These are phyloP conservation scores for Acanthornis magna DNA, from an alignment of 2,797 vertebrate species.

Conservation along the genomic window DNA sequence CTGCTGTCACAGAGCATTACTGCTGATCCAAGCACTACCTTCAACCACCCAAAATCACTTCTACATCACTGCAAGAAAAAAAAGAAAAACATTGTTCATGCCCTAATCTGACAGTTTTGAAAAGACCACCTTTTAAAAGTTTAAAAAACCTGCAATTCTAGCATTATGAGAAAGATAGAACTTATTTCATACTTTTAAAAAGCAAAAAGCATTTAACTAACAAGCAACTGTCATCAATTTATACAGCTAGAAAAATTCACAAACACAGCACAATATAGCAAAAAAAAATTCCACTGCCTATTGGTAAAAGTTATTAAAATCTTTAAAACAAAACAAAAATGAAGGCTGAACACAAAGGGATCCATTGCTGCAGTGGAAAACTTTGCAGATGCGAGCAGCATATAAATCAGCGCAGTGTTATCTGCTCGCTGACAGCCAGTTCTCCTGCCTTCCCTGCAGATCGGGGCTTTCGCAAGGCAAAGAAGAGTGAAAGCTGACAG, in stretches of 20 bases:
- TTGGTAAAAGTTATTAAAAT: not conserved
- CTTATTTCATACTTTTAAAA: not conserved
- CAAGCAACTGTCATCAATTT: not conserved
- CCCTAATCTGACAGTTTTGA: not conserved
- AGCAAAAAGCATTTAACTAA: not conserved
- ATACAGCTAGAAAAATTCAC: not conserved
- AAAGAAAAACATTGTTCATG: not conserved
- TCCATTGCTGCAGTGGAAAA: conserved; percentile 3
- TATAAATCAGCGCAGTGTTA: not conserved
- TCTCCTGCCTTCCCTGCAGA: conserved; percentile 1
- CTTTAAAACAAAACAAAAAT: not conserved
- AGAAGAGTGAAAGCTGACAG: conserved; percentile 5
- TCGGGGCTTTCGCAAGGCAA: not conserved
- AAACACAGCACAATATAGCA: not conserved
- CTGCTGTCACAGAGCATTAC: not conserved
- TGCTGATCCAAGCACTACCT: not conserved
- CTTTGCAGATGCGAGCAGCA: not conserved
- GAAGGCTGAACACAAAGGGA: not conserved
- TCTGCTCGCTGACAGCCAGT: conserved; percentile 22
- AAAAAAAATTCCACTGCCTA: not conserved
- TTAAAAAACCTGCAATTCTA: not conserved
- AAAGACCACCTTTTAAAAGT: not conserved
- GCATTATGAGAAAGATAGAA: not conserved
- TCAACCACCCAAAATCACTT: not conserved
- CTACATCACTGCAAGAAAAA: not conserved